Conservation (phyloP, 2,888 invertebrate species). For the Drosophila robusta region DNA sequence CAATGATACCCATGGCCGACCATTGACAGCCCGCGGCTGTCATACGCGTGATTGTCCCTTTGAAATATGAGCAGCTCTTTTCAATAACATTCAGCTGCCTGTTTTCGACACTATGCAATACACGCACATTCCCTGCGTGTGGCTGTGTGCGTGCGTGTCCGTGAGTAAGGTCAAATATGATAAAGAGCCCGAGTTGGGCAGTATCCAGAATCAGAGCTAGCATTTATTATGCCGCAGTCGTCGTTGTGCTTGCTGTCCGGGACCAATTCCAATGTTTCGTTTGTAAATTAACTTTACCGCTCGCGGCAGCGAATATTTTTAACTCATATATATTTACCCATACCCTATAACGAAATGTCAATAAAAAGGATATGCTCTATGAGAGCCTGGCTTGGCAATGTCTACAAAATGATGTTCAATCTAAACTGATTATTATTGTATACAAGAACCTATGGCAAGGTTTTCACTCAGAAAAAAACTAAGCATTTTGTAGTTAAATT, state of each 20-base stretch:
- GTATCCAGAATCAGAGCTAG: conserved; percentile 49
- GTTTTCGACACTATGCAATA: conserved; percentile 69
- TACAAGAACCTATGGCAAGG: too few species aligned
- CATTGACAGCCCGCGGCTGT: conserved; percentile 77
- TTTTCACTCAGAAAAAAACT: too few species aligned
- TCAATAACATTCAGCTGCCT: conserved; percentile 68
- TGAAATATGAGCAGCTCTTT: conserved; percentile 78
- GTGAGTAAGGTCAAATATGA: conserved; percentile 63
- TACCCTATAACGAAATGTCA: conserved; percentile 26
- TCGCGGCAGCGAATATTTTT: conserved; percentile 68
- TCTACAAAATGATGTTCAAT: too few species aligned
- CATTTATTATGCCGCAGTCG: conserved; percentile 74
- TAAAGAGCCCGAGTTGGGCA: conserved; percentile 47
- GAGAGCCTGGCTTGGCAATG: neutral
- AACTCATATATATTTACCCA: conserved; percentile 23
- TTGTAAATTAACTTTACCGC: conserved; percentile 77
- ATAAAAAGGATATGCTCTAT: neutral
- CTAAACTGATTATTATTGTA: too few species aligned
- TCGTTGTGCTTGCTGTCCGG: conserved; percentile 56
- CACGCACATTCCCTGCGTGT: conserved; percentile 51
- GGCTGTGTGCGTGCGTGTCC: conserved; percentile 8
- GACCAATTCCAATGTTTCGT: conserved; percentile 75
- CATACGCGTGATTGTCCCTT: conserved; percentile 79
- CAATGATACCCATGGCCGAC: conserved; percentile 55
- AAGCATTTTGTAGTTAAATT: too few species aligned